Conservation (phyloP, 2,113 vertebrate species). For the Pipra filicauda region DNA sequence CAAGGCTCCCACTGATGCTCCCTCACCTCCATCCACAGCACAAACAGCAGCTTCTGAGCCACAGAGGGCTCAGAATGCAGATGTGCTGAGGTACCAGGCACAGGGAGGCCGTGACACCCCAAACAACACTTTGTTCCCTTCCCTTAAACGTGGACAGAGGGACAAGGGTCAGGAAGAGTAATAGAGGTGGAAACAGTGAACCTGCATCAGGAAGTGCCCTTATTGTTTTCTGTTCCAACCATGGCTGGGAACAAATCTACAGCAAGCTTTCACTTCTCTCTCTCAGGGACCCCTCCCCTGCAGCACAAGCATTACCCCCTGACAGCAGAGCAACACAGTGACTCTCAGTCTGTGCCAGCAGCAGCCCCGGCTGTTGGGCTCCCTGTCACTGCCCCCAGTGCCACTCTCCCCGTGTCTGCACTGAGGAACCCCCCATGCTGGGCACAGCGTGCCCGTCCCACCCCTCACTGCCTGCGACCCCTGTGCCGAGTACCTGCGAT, state of each 20-base stretch:
- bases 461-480: background rate
- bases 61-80: background rate
- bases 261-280: background rate
- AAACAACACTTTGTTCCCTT: background rate
- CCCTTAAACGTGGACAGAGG: background rate
- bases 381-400: fast-evolving
- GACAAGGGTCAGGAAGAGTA: background rate
- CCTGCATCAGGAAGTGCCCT: fast-evolving
- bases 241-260: background rate
- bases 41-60: background rate
- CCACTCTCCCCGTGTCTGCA: fast-evolving
- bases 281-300: fast-evolving
- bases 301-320: fast-evolving
- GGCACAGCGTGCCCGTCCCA: fast-evolving
- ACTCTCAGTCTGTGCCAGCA: background rate
- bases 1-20: background rate
- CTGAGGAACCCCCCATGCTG: background rate
- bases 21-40: background rate
- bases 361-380: background rate
- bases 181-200: background rate
- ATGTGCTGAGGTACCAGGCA: background rate
- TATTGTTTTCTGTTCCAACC: background rate
- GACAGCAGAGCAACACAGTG: fast-evolving
- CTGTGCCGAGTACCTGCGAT: fast-evolving
- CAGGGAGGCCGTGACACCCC: background rate